These are phyloP conservation scores for Diuraphis noxia DNA, from an alignment of 1,140 invertebrate species.

Conservation along the genomic window DNA sequence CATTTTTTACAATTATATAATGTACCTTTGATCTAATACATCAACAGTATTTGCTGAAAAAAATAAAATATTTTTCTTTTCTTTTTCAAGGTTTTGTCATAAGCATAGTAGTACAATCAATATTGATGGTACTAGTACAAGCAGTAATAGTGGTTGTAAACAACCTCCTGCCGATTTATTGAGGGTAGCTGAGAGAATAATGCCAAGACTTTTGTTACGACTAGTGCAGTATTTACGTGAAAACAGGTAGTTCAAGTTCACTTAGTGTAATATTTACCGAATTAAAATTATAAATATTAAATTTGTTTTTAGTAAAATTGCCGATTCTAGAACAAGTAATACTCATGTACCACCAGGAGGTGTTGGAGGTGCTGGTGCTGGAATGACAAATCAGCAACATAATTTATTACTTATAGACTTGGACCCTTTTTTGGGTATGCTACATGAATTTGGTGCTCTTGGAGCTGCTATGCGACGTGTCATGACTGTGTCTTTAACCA, in stretches of 20 bases:
- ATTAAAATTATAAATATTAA: not conserved
- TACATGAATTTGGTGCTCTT: slow-evolving; percentile 88
- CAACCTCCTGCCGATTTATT: slow-evolving; percentile 79
- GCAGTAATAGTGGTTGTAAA: slow-evolving; percentile 63
- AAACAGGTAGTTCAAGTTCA: slow-evolving; percentile 62
- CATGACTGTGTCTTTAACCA: slow-evolving; percentile 86
- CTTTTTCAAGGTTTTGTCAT: slow-evolving; percentile 78
- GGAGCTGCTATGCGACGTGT: slow-evolving; percentile 91
- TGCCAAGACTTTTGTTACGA: slow-evolving; percentile 87
- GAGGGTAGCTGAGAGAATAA: slow-evolving; percentile 88
- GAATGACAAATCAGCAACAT: not conserved
- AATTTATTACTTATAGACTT: slow-evolving; percentile 16
- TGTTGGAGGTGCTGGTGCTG: not conserved
- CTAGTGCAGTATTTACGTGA: slow-evolving; percentile 88
- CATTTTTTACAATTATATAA: not conserved
- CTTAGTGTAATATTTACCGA: not conserved
- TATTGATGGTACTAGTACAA: slow-evolving; percentile 65
- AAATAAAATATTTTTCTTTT: not conserved
- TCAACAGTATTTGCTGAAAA: not conserved
- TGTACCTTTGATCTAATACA: not conserved
- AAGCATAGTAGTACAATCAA: slow-evolving; percentile 82
- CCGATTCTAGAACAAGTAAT: not conserved
- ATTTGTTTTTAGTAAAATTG: slow-evolving; percentile 19
- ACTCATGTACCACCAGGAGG: not conserved
- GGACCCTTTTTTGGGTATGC: slow-evolving; percentile 33